Conservation (phyloP, 2,797 vertebrate species). For the Ataeniobius toweri region DNA sequence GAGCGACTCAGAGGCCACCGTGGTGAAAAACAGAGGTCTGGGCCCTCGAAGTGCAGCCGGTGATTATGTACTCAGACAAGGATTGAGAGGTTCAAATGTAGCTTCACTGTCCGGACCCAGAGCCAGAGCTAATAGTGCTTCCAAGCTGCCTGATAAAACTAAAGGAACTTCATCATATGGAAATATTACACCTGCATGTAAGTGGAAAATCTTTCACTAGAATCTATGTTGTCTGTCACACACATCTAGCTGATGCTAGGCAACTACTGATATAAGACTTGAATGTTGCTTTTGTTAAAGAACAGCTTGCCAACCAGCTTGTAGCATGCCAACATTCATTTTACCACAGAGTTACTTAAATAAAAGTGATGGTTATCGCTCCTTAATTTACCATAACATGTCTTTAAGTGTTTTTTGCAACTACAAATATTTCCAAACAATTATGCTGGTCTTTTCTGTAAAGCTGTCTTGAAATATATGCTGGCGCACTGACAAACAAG, state of each 20-base stretch:
- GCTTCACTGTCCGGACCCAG: conserved; percentile 82
- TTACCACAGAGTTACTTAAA: too few species aligned
- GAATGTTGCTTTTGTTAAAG: too few species aligned
- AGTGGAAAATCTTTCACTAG: conserved; percentile 17
- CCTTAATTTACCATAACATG: not conserved
- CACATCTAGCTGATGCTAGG: not conserved
- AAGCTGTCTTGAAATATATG: not conserved
- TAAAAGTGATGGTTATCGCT: too few species aligned
- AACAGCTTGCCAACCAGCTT: too few species aligned
- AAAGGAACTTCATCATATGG: conserved; percentile 81
- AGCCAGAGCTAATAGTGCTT: conserved; percentile 94
- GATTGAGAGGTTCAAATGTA: conserved; percentile 81
- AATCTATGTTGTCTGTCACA: not conserved
- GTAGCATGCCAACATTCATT: too few species aligned
- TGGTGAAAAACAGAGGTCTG: conserved; percentile 82
- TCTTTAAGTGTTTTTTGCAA: not conserved
- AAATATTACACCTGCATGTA: conserved; percentile 86
- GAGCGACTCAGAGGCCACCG: conserved; percentile 94
- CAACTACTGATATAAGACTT: not conserved
- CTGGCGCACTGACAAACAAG: not conserved
- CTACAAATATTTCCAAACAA: not conserved
- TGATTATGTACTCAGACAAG: conserved; percentile 85
- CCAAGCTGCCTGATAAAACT: conserved; percentile 92
- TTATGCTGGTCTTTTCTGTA: not conserved
- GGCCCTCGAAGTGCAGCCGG: conserved; percentile 82